A percentile compares a stretch with the other conserved stretches of the same genome.
phyloP scores from a whole-genome alignment of 2,113 vertebrate species.

The Vanacampus margaritifer region DNA sequence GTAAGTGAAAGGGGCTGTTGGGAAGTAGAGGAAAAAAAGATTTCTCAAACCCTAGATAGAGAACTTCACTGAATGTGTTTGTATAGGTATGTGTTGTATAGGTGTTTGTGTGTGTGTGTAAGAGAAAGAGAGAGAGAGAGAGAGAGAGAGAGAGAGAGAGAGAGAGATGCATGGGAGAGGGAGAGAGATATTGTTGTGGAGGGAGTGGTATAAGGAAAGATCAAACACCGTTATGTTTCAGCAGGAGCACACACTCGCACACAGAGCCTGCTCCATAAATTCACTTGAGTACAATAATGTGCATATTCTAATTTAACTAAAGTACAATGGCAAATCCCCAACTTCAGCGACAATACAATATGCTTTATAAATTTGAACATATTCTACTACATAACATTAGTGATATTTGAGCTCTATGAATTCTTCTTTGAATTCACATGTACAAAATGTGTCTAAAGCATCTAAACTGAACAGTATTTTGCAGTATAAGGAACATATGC shows the following conservation, averaged over 20 bases:
- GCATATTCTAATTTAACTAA: not conserved
- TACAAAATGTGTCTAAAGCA: not conserved
- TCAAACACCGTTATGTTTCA: slow-evolving; percentile 24
- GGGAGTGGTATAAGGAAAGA: not conserved
- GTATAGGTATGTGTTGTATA: not conserved
- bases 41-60: slow-evolving; percentile 20
- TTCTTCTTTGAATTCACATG: no score
- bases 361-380: not conserved
- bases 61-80: not conserved
- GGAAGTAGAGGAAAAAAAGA: not conserved
- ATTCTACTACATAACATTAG: not conserved
- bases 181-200: no score
- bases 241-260: not conserved
- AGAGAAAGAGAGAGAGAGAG: slow-evolving; percentile 7
- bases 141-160: not conserved
- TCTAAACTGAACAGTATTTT: not conserved
- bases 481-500: not conserved
- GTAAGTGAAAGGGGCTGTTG: not conserved
- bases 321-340: not conserved
- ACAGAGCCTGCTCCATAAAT: not conserved
- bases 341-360: not conserved
- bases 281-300: not conserved
- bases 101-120: not conserved
- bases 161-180: no score
- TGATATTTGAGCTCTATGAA: no score